These are phyloP conservation scores for Fringilla coelebs DNA, from an alignment of 2,797 vertebrate species.

Conservation along the genomic window DNA sequence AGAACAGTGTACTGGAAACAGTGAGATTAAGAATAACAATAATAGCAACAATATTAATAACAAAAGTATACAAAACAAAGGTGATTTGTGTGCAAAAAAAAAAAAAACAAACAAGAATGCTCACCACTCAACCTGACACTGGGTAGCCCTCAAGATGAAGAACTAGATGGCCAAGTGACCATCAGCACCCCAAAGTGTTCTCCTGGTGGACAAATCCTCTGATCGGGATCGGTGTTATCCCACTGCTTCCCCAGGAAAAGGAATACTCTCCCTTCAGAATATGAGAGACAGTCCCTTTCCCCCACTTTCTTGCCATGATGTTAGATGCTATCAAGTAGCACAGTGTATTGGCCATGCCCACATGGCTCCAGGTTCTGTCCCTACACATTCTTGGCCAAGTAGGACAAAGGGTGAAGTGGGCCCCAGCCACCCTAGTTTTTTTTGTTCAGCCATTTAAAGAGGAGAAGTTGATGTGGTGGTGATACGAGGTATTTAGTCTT, in stretches of 20 bases:
- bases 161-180: background rate
- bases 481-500: background rate
- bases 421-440: accelerated
- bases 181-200: background rate
- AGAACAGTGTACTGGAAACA: background rate
- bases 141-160: accelerated
- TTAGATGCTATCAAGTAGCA: background rate
- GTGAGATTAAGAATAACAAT: background rate
- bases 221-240: background rate
- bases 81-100: background rate
- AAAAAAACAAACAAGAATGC: background rate
- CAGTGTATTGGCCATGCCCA: background rate
- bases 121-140: background rate
- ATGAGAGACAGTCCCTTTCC: background rate
- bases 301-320: too few species aligned
- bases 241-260: background rate
- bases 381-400: background rate
- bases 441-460: background rate
- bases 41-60: background rate
- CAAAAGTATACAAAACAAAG: background rate
- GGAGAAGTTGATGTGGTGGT: background rate
- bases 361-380: background rate
- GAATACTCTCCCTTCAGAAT: background rate
- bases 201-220: background rate
- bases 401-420: background rate